These are phyloP conservation scores for Tolypeutes matacus DNA, from an alignment of 2,797 vertebrate genomes.

Conservation along the genomic window DNA sequence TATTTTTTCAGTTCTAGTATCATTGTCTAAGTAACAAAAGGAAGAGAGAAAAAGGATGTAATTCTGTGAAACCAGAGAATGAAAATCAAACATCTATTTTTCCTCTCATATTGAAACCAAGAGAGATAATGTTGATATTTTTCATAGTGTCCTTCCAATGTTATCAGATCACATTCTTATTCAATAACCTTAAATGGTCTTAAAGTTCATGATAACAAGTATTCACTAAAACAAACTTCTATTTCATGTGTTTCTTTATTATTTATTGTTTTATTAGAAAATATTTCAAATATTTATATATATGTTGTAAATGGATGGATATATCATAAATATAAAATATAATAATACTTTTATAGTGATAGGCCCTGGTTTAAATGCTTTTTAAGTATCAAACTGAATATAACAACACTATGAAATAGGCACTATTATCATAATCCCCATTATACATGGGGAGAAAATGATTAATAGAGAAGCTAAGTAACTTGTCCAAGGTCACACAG, in stretches of 20 bases:
- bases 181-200: background rate
- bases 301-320: background rate
- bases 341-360: background rate
- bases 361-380: background rate
- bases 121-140: background rate
- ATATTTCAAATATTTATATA: background rate
- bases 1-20: background rate
- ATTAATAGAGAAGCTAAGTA: background rate
- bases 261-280: background rate
- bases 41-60: background rate
- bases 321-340: background rate
- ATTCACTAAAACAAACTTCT: background rate
- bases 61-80: background rate
- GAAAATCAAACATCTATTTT: constrained; percentile 21
- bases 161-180: background rate
- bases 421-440: background rate
- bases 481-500: background rate
- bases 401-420: background rate
- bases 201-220: background rate
- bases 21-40: background rate
- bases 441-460: background rate
- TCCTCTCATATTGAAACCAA: background rate
- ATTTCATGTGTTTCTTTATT: background rate
- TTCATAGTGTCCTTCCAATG: background rate
- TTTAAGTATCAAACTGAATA: background rate